A percentile compares a stretch with the other conserved stretches of the same genome.
These are phyloP conservation scores for Orchesella cincta DNA, from an alignment of 1,140 invertebrate species.

Conservation along the genomic window DNA sequence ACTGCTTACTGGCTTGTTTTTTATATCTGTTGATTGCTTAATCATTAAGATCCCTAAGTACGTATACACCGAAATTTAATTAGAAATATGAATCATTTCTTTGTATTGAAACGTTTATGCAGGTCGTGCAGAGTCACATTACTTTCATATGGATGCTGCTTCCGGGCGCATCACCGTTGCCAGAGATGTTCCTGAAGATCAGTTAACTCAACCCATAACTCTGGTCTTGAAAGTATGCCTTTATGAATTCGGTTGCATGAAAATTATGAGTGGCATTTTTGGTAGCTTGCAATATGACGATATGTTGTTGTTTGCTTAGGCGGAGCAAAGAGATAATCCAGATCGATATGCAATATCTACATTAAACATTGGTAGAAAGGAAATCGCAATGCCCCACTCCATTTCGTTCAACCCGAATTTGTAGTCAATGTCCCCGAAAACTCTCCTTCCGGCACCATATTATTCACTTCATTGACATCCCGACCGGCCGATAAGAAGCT, in stretches of 20 bases:
- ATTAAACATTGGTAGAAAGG: slow-evolving; percentile 67
- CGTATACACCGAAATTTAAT: too few species aligned
- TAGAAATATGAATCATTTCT: background rate
- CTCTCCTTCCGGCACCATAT: slow-evolving; percentile 69
- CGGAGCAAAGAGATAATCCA: slow-evolving; percentile 81
- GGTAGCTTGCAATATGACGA: background rate
- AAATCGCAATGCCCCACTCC: slow-evolving; percentile 59
- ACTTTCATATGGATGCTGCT: slow-evolving; percentile 63
- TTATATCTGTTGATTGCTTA: too few species aligned
- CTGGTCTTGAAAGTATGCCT: slow-evolving; percentile 68
- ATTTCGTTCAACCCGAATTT: slow-evolving; percentile 75
- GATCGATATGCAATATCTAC: slow-evolving; percentile 84
- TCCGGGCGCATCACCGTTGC: slow-evolving; percentile 65
- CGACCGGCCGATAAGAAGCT: slow-evolving; percentile 58
- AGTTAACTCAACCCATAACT: slow-evolving; percentile 68
- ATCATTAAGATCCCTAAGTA: too few species aligned
- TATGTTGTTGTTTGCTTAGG: slow-evolving; percentile 59
- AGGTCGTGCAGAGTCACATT: slow-evolving; percentile 58
- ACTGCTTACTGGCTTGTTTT: too few species aligned
- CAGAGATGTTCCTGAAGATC: slow-evolving; percentile 64
- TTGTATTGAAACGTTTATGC: background rate
- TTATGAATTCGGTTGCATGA: background rate
- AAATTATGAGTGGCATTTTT: background rate
- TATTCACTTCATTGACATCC: slow-evolving; percentile 60
- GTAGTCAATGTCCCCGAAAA: slow-evolving; percentile 68